Evolutionary conservation across 2,888 invertebrate genomes (phyloP).

Genomic region (Patella depressa): DNA sequence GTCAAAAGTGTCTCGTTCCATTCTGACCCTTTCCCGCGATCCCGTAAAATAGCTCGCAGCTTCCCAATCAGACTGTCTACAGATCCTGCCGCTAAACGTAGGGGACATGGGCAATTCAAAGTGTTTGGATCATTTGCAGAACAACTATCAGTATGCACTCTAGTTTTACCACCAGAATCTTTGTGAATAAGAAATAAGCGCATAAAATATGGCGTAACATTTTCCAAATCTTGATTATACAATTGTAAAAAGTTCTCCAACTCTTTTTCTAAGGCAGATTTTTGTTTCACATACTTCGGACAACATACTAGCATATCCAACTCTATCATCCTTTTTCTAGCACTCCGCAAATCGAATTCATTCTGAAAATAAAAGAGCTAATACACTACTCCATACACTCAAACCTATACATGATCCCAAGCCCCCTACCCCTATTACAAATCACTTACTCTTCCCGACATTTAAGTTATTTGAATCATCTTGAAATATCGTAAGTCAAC

Average conservation of each 20-base stretch:
- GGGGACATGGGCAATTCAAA: not conserved
- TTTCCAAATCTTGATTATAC: not conserved
- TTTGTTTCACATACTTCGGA: not conserved
- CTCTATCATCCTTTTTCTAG: not conserved
- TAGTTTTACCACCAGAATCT: not conserved
- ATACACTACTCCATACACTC: too few relatives aligned
- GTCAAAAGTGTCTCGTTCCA: not conserved
- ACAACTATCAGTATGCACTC: not conserved
- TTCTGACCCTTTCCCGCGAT: not conserved
- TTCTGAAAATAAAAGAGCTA: too few relatives aligned
- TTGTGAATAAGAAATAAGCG: not conserved
- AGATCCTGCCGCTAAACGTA: not conserved
- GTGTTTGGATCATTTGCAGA: not conserved
- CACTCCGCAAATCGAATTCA: too few relatives aligned
- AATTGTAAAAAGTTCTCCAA: not conserved
- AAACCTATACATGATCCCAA: too few relatives aligned
- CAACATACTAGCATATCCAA: not conserved
- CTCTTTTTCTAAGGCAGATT: not conserved
- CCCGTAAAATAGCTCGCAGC: not conserved
- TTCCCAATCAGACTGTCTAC: not conserved
- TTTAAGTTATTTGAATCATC: too few relatives aligned
- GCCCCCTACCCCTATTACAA: too few relatives aligned
- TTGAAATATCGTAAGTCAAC: too few relatives aligned
- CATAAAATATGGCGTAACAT: not conserved
- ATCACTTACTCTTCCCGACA: too few relatives aligned